Conservation (phyloP, 1,140 invertebrate genomes). For the Aphaenogaster rudis region DNA sequence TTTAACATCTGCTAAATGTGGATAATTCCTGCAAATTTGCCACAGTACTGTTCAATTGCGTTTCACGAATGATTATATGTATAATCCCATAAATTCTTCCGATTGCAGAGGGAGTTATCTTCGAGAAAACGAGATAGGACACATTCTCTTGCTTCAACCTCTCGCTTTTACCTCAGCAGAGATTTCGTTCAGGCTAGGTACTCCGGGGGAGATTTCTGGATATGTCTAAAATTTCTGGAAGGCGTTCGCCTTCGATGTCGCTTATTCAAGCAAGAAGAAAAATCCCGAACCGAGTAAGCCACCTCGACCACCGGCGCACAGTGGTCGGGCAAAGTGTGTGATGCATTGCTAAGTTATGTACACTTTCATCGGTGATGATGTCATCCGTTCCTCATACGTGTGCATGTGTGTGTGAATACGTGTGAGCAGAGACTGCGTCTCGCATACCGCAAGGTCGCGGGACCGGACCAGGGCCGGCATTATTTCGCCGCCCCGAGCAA, state of each 20-base stretch:
- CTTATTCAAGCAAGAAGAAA: neutral
- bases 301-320: slow-evolving; percentile 11
- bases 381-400: slow-evolving; percentile 76
- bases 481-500: slow-evolving; percentile 11
- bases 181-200: neutral
- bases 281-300: neutral
- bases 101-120: neutral
- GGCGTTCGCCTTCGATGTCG: neutral
- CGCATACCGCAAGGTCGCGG: slow-evolving; percentile 75
- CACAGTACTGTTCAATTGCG: neutral
- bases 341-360: slow-evolving; percentile 83
- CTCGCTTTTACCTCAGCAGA: neutral
- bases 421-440: slow-evolving; percentile 68
- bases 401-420: slow-evolving; percentile 34
- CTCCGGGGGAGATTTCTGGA: neutral
- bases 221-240: neutral
- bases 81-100: neutral
- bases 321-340: slow-evolving; percentile 62
- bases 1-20: neutral
- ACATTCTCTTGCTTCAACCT: neutral
- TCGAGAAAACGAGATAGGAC: neutral
- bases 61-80: neutral
- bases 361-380: slow-evolving; percentile 84
- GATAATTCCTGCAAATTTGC: neutral
- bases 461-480: slow-evolving; percentile 65